Evolutionary conservation across 2,888 invertebrate genomes (phyloP).

Genomic region (Drosophila subsilvestris): DNA sequence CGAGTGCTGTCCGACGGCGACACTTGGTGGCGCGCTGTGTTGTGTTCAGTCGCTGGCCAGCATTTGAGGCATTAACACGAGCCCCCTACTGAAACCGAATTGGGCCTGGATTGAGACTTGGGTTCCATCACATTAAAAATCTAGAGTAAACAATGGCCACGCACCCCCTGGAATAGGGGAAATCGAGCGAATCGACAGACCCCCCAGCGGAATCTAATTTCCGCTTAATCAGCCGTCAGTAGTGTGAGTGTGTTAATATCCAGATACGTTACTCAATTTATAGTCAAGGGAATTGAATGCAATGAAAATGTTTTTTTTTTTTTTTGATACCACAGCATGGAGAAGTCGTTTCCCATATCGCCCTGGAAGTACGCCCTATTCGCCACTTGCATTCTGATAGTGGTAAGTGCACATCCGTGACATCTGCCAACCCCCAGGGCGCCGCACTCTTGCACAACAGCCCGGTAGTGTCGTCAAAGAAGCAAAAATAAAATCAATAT

Average conservation of each 20-base stretch:
- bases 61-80: constrained; percentile 30
- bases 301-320: neutral
- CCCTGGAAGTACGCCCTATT: constrained; percentile 81
- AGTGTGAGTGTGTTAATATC: neutral
- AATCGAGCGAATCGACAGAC: constrained; percentile 10
- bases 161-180: constrained; percentile 6
- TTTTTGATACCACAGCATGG: constrained; percentile 53
- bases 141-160: constrained; percentile 48
- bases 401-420: constrained; percentile 66
- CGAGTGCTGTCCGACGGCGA: neutral
- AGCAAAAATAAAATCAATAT: constrained; percentile 39
- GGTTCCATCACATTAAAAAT: neutral
- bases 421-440: neutral
- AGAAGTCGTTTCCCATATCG: constrained; percentile 74
- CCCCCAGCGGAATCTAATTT: constrained; percentile 6
- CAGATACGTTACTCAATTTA: neutral
- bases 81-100: neutral
- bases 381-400: constrained; percentile 72
- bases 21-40: constrained; percentile 17
- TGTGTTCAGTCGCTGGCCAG: constrained; percentile 36
- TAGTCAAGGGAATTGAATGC: constrained; percentile 2
- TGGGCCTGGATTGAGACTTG: constrained; percentile 5
- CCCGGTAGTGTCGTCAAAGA: constrained; percentile 10
- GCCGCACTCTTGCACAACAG: constrained; percentile 26
- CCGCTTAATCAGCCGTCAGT: neutral